Evolutionary conservation across 2,113 vertebrate species (phyloP), one percentile per base, ranked within the genome.

Genomic region (Montifringilla adamsi): DNA sequence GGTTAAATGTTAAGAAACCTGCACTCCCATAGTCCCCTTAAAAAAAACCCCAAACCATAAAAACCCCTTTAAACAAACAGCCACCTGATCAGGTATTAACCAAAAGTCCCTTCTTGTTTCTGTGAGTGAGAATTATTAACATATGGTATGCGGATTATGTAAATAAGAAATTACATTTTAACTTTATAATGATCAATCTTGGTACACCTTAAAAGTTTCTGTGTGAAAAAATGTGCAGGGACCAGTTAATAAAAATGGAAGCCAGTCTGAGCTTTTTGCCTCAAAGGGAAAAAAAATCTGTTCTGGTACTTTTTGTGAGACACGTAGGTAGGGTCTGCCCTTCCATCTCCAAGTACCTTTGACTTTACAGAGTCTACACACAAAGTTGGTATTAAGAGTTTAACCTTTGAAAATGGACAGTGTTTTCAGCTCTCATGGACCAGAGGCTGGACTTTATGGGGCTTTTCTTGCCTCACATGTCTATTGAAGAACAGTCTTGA

Each of bases 321-420:
- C 14, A 3, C 7, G 4, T 49, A 58, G 11, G 33, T 50, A 20
- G 5, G 13, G 5, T 62, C 28, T 84, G 28, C 27, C 41, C 31
- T 94, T 91, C 35, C 21, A 20, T 64, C n/a, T 91, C n/a, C 27
- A 43, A 7, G 27, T 84, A 16, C 22, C 0, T 0, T 60, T 0
- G 0, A 18, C n/a, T 84, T 81, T 11, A 31, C 24, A 41, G 30
- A 53, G 17, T 23, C 33, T 66, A 2, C 23, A 49, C 41, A 58
- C 2, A 33, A 21, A 31, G 30, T 74, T 39, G 16, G 13, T 11
- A 11, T 70, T 77, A 37, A 37, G 56, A 33, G 6, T 84, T 52
- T 72, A 35, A 23, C 26, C 12, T 85, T 69, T 70, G 30, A 23
- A 87, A 78, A 56, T 0, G 35, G 13, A 14, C 33, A 41, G 4